Percentiles rank a stretch among this genome's conserved stretches.
Evolutionary conservation across 2,888 invertebrate species (phyloP).

Genomic region (Tridacna crocea): DNA sequence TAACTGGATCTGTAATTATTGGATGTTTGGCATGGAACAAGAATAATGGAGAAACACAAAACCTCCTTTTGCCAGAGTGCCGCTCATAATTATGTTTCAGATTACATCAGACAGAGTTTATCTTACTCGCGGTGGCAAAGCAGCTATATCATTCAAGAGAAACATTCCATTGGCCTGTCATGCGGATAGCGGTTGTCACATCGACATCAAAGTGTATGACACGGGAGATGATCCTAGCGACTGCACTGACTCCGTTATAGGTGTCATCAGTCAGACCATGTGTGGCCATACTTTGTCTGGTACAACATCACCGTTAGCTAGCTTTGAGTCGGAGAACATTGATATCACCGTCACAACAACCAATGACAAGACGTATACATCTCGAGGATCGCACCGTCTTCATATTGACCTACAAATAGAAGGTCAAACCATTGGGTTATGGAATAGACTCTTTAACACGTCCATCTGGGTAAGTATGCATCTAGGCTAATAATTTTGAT

Average conservation of each 20-base stretch:
- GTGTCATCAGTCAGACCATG: not conserved
- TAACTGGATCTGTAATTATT: no score
- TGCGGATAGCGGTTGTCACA: not conserved
- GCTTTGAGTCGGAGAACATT: not conserved
- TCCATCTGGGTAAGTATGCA: not conserved
- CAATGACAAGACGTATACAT: not conserved
- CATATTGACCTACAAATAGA: not conserved
- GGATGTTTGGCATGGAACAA: no score
- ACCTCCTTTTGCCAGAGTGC: not conserved
- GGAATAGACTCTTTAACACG: not conserved
- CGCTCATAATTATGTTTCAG: not conserved
- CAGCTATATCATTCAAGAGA: not conserved
- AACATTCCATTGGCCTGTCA: constrained; percentile 2
- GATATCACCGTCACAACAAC: not conserved
- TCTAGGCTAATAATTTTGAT: no score
- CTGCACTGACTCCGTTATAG: not conserved
- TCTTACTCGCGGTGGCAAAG: not conserved
- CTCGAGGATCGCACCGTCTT: not conserved
- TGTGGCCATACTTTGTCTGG: constrained; percentile 4
- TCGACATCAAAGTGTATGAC: constrained; percentile 1
- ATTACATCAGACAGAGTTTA: not conserved
- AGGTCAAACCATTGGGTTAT: not conserved
- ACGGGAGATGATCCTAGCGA: not conserved
- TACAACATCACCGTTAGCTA: not conserved
- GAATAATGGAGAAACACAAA: no score